Evolutionary conservation across 2,113 vertebrate species (phyloP), one percentile per base, ranked within the genome.

Genomic region (Ovis canadensis): DNA sequence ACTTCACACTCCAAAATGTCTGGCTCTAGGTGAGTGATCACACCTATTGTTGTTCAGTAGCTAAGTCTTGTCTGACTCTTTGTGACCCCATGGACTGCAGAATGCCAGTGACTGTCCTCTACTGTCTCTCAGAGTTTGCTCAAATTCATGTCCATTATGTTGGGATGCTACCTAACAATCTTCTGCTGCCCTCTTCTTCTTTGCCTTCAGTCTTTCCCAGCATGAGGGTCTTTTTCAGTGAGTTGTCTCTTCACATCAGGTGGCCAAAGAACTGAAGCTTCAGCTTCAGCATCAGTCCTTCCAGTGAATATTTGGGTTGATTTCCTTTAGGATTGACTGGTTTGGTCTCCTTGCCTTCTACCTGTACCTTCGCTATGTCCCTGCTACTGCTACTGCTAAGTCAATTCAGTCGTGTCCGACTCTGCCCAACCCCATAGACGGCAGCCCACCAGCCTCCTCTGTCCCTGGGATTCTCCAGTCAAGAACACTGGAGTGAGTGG

Each of bases 341-440:
- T 77, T 43, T 27, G 71, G 12, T 43, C 71, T 43, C 71, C 40
- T 77, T 77, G 52, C 29, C 6, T 59, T 11, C 13, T 12, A 5
- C 1, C 5, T 13, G 0, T 6, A 43, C 14, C 15, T 52, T 25
- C 9, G 12, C n/a, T n/a, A 23, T 16, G 21, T 48, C 10, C 84
- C 55, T 13, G 9, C 48, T 48, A 48, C 48, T 48, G 48, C 48
- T 48, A 3, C 48, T 48, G 48, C 48, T 48, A 48, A 48, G 48
- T 48, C 48, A 48, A 2, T 48, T 48, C 48, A 13, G 48, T 48
- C 0, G 48, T 48, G 48, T 48, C 48, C 12, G 48, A 48, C 48
- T 48, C 48, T 48, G 48, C 11, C 0, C 11, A 0, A 48, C 11
- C 11, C 11, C 48, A 13, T 48, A 12, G 48, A 48, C 1, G 48